A percentile compares a stretch with the other conserved stretches of the same genome.
Conservation (phyloP, 1,140 invertebrate genomes). For the Pinna nobilis region DNA sequence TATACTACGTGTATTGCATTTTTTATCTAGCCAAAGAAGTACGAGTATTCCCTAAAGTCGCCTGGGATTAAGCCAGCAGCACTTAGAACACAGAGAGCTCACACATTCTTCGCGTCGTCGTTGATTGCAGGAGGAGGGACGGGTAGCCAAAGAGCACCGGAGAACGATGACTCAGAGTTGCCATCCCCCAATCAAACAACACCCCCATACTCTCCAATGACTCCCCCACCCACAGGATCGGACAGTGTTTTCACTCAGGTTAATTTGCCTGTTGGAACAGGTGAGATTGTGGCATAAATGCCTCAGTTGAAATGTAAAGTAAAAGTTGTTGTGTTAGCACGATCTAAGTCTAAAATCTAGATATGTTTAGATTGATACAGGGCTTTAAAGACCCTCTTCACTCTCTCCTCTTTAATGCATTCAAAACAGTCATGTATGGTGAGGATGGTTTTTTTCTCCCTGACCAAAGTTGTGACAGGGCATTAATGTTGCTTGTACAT, state of each 20-base stretch:
- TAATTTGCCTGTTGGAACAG: neutral
- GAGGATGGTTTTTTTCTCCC: too few relatives aligned
- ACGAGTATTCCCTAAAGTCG: conserved; percentile 88
- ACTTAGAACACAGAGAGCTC: conserved; percentile 69
- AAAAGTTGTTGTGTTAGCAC: too few relatives aligned
- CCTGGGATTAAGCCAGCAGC: conserved; percentile 88
- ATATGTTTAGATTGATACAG: too few relatives aligned
- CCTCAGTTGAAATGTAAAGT: too few relatives aligned
- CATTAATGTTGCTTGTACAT: too few relatives aligned
- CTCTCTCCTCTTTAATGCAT: too few relatives aligned
- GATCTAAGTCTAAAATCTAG: too few relatives aligned
- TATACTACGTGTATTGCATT: neutral
- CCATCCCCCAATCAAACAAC: conserved; percentile 34
- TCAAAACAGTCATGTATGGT: too few relatives aligned
- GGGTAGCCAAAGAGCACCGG: conserved; percentile 19
- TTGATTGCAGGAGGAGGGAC: neutral
- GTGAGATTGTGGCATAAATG: conserved; percentile 8
- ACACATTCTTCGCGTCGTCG: conserved; percentile 11
- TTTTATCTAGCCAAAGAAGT: conserved; percentile 82
- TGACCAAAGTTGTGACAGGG: too few relatives aligned
- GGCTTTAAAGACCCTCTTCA: too few relatives aligned
- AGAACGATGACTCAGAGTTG: conserved; percentile 28
- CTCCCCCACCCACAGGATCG: conserved; percentile 11
- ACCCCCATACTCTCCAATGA: conserved; percentile 37
- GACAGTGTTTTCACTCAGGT: conserved; percentile 32